Evolutionary conservation across 92 coral and sea anemone genomes (phyloP).

Genomic region (Plumapathes pennacea): DNA sequence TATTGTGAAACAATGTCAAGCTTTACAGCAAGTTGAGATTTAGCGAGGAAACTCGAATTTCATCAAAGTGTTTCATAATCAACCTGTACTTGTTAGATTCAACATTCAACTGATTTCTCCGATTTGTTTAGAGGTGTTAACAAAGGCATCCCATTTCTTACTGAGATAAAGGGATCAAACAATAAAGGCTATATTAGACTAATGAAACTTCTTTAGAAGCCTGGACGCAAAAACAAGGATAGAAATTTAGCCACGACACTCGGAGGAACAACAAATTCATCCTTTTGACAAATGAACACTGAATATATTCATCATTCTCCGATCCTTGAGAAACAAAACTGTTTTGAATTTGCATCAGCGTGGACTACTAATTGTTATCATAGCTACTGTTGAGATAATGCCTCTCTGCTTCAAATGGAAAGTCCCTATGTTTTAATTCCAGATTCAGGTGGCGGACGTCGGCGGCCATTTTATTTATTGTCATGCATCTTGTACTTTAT

Average conservation of each 20-base stretch:
- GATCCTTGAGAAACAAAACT: constrained; percentile 1
- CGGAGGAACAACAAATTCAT: constrained; percentile 15
- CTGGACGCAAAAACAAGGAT: constrained; percentile 66
- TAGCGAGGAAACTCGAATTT: constrained; percentile 24
- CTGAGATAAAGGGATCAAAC: constrained; percentile 61
- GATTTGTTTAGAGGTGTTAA: constrained; percentile 74
- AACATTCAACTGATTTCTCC: constrained; percentile 47
- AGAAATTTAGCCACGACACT: constrained; percentile 44
- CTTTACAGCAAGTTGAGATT: no score
- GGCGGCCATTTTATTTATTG: no score
- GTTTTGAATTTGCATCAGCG: constrained; percentile 1
- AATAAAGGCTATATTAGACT: constrained; percentile 82
- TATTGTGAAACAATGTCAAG: no score
- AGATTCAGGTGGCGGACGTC: no score
- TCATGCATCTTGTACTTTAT: no score
- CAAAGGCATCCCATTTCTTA: constrained; percentile 77
- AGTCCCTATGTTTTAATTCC: no score
- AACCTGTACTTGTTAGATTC: constrained; percentile 51
- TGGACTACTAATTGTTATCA: no score
- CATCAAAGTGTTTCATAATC: constrained; percentile 53
- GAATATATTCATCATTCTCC: constrained; percentile 20
- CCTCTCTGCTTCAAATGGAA: no score
- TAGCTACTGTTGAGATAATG: no score
- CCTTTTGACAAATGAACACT: constrained; percentile 23
- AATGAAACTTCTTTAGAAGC: constrained; percentile 75